phyloP scores from a whole-genome alignment of 1,140 invertebrate species.

The Heliconius himera region DNA sequence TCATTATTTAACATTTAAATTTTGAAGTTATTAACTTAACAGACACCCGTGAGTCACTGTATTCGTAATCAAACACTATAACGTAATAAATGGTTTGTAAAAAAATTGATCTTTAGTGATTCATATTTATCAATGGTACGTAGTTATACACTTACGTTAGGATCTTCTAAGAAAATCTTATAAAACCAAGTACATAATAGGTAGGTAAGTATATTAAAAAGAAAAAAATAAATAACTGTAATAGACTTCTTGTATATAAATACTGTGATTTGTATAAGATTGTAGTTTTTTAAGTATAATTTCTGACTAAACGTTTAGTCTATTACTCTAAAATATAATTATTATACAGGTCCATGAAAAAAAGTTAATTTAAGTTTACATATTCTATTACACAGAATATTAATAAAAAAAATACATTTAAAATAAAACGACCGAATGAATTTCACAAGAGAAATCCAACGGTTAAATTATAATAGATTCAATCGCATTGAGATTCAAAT shows the following conservation, averaged over 20 bases:
- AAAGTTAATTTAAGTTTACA: too few species aligned
- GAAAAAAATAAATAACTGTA: not conserved
- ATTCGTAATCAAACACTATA: not conserved
- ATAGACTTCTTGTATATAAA: not conserved
- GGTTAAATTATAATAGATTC: constrained; percentile 8
- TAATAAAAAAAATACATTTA: not conserved
- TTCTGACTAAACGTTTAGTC: too few species aligned
- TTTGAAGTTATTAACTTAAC: not conserved
- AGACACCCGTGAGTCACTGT: not conserved
- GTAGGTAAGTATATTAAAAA: not conserved
- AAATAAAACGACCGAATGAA: not conserved
- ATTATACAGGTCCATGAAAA: too few species aligned
- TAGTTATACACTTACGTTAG: not conserved
- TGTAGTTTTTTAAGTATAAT: too few species aligned
- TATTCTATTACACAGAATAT: too few species aligned
- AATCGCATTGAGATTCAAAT: constrained; percentile 19
- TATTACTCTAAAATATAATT: too few species aligned
- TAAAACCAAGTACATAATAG: not conserved
- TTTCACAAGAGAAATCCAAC: constrained; percentile 1
- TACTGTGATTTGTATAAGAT: not conserved
- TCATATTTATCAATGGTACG: not conserved
- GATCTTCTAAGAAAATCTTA: not conserved
- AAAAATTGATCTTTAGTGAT: not conserved
- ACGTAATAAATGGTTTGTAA: constrained; percentile 4
- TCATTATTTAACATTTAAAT: not conserved